A percentile compares a stretch with the other conserved stretches of the same genome.
phyloP scores from a whole-genome alignment of 2,888 invertebrate species.

The Acleris literana region DNA sequence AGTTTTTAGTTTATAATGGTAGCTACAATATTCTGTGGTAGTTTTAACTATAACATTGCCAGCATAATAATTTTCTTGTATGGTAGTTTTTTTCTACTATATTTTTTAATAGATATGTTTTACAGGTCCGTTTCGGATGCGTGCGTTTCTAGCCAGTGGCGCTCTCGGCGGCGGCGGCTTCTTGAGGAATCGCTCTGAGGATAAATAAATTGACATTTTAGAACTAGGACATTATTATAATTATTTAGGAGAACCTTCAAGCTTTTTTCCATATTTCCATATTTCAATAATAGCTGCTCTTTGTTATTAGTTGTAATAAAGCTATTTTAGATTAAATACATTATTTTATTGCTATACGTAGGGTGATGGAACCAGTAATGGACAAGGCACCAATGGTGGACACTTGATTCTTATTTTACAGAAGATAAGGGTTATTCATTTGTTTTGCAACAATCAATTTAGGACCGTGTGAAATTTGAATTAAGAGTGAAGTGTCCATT shows the following conservation, averaged over 20 bases:
- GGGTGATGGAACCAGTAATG: no score
- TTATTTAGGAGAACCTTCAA: not conserved
- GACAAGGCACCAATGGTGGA: no score
- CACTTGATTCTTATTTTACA: no score
- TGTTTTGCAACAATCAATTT: no score
- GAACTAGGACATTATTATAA: not conserved
- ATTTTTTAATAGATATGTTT: slow-evolving; percentile 22
- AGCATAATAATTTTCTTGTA: not conserved
- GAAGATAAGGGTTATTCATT: no score
- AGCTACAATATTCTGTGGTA: not conserved
- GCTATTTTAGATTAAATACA: no score
- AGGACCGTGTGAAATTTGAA: no score
- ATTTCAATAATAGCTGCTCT: no score
- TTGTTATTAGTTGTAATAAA: no score
- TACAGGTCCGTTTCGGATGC: slow-evolving; percentile 58
- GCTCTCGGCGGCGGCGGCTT: slow-evolving; percentile 46
- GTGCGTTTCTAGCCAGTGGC: slow-evolving; percentile 61
- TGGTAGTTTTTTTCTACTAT: not conserved
- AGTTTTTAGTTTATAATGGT: not conserved
- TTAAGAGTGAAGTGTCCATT: no score
- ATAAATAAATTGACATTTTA: not conserved
- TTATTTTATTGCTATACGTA: no score
- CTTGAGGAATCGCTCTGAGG: slow-evolving; percentile 45
- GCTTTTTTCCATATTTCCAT: no score
- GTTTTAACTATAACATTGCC: not conserved